Percentiles rank a stretch among this genome's conserved stretches.
Evolutionary conservation across 2,888 invertebrate genomes (phyloP).

Genomic region (Dicycla oo): DNA sequence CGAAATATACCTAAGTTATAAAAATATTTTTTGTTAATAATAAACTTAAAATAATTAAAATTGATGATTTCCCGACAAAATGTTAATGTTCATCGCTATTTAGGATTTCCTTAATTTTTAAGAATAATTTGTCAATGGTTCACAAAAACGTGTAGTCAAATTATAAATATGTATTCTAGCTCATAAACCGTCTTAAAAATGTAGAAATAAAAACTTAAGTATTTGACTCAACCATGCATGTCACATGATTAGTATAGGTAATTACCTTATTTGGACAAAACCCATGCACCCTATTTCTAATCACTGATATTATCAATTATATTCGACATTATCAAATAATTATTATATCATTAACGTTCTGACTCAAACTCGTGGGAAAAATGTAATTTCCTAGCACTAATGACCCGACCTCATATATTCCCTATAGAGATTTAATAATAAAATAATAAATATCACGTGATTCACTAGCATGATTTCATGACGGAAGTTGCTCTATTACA

Average conservation of each 20-base stretch:
- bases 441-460: constrained; percentile 68
- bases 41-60: constrained; percentile 28
- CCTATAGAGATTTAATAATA: constrained; percentile 68
- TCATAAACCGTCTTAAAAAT: not conserved
- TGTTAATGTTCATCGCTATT: constrained; percentile 31
- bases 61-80: constrained; percentile 53
- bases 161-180: constrained; percentile 3
- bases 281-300: constrained; percentile 10
- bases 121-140: constrained; percentile 7
- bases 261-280: constrained; percentile 9
- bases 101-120: constrained; percentile 53
- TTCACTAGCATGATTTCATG: constrained; percentile 71
- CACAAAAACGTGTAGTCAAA: constrained; percentile 6
- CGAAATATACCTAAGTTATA: constrained; percentile 24
- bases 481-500: constrained; percentile 71
- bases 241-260: not conserved
- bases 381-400: constrained; percentile 24
- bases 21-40: constrained; percentile 15
- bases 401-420: constrained; percentile 63
- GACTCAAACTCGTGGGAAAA: constrained; percentile 56
- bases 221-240: not conserved
- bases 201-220: not conserved
- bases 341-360: constrained; percentile 48
- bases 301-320: constrained; percentile 23
- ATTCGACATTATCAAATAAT: constrained; percentile 23